phyloP scores from a whole-genome alignment of 2,113 vertebrate genomes.

The Aldabrachelys gigantea region DNA sequence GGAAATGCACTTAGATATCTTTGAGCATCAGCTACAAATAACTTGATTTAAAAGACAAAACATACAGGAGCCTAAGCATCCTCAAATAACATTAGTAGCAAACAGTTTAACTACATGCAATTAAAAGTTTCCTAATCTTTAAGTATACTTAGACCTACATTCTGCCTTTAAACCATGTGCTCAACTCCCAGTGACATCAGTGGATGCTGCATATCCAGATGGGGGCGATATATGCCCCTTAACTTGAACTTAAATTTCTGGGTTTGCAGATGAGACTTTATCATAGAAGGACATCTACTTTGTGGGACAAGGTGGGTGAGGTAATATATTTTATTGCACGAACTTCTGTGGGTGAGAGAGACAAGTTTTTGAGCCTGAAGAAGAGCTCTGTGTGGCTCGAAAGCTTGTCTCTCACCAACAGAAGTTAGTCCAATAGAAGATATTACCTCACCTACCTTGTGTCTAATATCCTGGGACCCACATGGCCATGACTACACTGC shows the following conservation, averaged over 20 bases:
- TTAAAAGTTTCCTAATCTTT: neutral
- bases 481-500: neutral
- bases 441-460: neutral
- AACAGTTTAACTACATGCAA: neutral
- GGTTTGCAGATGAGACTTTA: neutral
- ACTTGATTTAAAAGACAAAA: neutral
- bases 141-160: neutral
- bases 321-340: neutral
- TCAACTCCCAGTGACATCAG: neutral
- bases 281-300: neutral
- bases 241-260: neutral
- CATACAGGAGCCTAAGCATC: neutral
- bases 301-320: neutral
- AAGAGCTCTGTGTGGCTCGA: no score
- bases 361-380: neutral
- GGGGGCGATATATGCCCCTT: neutral
- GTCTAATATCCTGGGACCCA: neutral
- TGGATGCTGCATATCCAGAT: neutral
- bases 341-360: neutral
- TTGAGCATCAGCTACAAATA: neutral
- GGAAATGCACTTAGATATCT: neutral
- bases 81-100: neutral
- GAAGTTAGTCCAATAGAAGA: neutral
- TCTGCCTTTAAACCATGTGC: neutral
- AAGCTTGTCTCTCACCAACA: neutral